Evolutionary conservation across 2,888 invertebrate species (phyloP).

Genomic region (Ditylenchus weischeri): DNA sequence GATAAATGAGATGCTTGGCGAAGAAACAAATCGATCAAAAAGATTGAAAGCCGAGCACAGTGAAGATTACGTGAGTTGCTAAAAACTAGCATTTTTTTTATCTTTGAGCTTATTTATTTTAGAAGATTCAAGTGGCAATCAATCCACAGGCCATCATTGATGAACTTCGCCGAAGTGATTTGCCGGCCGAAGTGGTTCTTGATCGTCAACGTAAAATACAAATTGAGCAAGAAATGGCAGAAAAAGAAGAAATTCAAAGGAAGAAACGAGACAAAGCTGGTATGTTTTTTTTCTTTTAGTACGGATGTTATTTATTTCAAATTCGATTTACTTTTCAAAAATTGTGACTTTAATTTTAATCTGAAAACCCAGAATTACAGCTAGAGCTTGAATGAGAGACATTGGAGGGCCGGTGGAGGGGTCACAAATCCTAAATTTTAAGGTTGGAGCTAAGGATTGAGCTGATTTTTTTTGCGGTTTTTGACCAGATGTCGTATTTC

Average conservation of each 20-base stretch:
- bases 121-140: background rate
- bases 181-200: constrained; percentile 72
- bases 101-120: background rate
- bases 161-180: constrained; percentile 87
- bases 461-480: too few species aligned
- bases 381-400: too few species aligned
- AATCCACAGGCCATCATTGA: constrained; percentile 70
- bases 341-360: too few species aligned
- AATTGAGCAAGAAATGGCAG: constrained; percentile 61
- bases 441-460: too few species aligned
- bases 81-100: background rate
- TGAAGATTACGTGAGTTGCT: background rate
- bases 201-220: constrained; percentile 69
- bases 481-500: too few species aligned
- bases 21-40: constrained; percentile 40
- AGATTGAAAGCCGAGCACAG: constrained; percentile 18
- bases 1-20: constrained; percentile 61
- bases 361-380: too few species aligned
- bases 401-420: too few species aligned
- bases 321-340: too few species aligned
- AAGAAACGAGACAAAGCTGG: constrained; percentile 65
- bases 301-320: too few species aligned
- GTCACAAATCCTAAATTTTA: too few species aligned
- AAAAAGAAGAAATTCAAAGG: constrained; percentile 53
- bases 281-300: constrained; percentile 9